Percentiles rank a stretch among this genome's conserved stretches.
Conservation (phyloP, 53 echinoderm and acorn worm species). For the Mesocentrotus franciscanus region DNA sequence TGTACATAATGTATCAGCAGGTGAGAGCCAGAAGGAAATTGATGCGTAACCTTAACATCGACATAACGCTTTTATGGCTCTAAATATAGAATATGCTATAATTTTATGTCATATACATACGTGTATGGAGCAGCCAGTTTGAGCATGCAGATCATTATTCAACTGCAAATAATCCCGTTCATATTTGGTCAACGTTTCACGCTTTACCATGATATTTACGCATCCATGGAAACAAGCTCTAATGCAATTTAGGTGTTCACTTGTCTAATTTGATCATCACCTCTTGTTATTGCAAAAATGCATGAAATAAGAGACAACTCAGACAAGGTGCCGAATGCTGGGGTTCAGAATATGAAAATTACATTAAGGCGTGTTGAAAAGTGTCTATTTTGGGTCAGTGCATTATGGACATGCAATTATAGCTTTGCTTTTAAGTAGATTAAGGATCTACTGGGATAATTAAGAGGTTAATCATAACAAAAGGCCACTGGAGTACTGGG, state of each 20-base stretch:
- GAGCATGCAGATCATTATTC: background rate
- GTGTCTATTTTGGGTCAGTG: background rate
- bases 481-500: background rate
- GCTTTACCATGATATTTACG: background rate
- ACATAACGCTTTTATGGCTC: background rate
- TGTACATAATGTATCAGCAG: no score
- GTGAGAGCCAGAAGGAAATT: no score
- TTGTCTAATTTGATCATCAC: constrained; percentile 27
- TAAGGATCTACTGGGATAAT: background rate
- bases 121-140: no score
- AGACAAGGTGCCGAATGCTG: background rate
- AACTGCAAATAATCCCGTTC: background rate
- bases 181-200: background rate
- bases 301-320: background rate
- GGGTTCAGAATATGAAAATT: constrained; percentile 42
- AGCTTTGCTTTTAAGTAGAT: background rate
- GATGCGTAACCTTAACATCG: background rate
- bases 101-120: background rate
- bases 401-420: constrained; percentile 17
- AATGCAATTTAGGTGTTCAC: constrained; percentile 35
- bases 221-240: background rate
- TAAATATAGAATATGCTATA: background rate
- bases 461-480: background rate
- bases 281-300: background rate
- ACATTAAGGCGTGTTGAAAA: background rate